Base-by-base conservation (phyloP, 2,113 vertebrate species). In the Thalassoma bifasciatum region DNA sequence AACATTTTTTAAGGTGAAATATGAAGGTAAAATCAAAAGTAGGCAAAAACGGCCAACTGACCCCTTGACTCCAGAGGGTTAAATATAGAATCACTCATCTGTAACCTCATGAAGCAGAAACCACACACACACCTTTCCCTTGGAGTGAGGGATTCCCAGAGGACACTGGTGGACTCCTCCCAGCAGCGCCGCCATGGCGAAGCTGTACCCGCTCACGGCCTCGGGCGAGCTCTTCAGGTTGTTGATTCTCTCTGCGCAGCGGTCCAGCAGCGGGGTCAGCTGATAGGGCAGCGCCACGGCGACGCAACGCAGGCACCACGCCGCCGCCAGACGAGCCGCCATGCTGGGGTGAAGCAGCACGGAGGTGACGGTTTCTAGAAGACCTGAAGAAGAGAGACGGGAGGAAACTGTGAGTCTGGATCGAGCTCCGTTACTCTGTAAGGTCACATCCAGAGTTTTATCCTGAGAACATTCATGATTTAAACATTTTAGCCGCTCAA, bases 151-250 rank as follows among this genome's bases (percentile, higher is more conserved):
- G 89, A 99, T 96, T 34, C 98, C 98, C 79, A 99, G 89, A 0
- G 97, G 97, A 89, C 97, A 99, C 89, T 99, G 98, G 92, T 99
- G 96, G 16, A 99, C 96, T 0, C 97, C 97, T 54, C 98, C 98
- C 70, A 99, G 92, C 72, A 99, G 88, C 72, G 98, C 98, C 19
- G 98, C 98, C 96, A 99, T 97, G 5, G 98, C 97, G 87, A 98
- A 99, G 93, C 98, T 99, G 90, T 99, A 99, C 1, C 98, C 98
- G 53, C 97, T 99, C 77, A 99, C 98, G 40, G 98, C 98, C 92
- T 99, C 98, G 0, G 98, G 98, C 0, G 97, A 99, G 17, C 94
- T 97, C 92, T 99, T 99, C 82, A 99, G 90, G 88, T 94, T 98
- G 91, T 98, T 98, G 85, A 99, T 97, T 56, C 96, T 95, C 81